A percentile compares a stretch with the other conserved stretches of the same genome.
phyloP scores from a whole-genome alignment of 1,140 invertebrate species.

The Daktulosphaira vitifoliae region DNA sequence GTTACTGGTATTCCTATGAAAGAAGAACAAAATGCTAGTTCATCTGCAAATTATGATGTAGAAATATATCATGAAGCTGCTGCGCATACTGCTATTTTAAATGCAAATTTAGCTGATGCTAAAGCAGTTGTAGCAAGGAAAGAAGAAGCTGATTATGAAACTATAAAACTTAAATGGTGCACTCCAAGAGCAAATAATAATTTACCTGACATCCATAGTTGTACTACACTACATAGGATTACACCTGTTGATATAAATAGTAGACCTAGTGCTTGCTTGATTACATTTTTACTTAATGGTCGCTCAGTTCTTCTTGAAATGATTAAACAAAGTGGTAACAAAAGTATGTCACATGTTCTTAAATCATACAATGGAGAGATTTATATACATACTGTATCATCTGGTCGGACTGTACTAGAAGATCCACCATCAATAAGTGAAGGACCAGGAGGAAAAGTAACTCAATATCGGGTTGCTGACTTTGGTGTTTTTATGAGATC shows the following conservation, averaged over 20 bases:
- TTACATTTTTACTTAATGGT: slow-evolving; percentile 90
- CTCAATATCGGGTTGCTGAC: slow-evolving; percentile 80
- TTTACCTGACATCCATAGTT: slow-evolving; percentile 67
- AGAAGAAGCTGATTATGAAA: slow-evolving; percentile 60
- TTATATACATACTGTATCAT: slow-evolving; percentile 86
- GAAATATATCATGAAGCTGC: slow-evolving; percentile 83
- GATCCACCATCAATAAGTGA: slow-evolving; percentile 92
- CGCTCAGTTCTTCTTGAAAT: slow-evolving; percentile 91
- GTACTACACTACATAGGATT: slow-evolving; percentile 74
- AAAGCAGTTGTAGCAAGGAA: slow-evolving; percentile 45
- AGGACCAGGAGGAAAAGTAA: slow-evolving; percentile 83
- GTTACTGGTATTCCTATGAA: slow-evolving; percentile 99
- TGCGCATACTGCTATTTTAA: slow-evolving; percentile 70
- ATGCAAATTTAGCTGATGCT: slow-evolving; percentile 45
- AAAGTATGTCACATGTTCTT: slow-evolving; percentile 85
- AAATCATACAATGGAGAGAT: slow-evolving; percentile 92
- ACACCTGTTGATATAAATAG: slow-evolving; percentile 92
- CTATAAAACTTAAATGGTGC: slow-evolving; percentile 89
- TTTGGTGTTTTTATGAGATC: slow-evolving; percentile 81
- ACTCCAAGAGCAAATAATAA: slow-evolving; percentile 73
- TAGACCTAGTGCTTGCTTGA: slow-evolving; percentile 88
- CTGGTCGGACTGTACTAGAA: slow-evolving; percentile 77
- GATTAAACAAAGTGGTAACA: slow-evolving; percentile 62
- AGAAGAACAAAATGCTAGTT: slow-evolving; percentile 96
- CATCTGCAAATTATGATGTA: slow-evolving; percentile 96